Percentiles rank a stretch among this genome's conserved stretches.
Conservation (phyloP, 2,797 vertebrate species). For the Alfaro cultratus region DNA sequence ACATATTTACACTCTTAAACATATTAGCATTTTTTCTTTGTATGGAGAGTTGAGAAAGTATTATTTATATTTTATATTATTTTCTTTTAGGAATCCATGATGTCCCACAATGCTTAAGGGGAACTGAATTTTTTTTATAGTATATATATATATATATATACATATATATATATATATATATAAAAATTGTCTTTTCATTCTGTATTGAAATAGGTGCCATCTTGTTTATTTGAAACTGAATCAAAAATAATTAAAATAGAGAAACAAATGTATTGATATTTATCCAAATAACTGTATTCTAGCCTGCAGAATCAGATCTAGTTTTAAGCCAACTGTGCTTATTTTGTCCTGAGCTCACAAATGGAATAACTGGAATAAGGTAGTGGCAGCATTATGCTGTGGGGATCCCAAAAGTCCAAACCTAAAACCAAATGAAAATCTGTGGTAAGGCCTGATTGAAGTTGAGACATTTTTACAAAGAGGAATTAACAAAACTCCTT, state of each 20-base stretch:
- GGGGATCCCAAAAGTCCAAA: background rate
- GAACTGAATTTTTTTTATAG: too few relatives aligned
- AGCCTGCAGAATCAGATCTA: too few relatives aligned
- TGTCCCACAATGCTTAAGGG: background rate
- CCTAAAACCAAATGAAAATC: background rate
- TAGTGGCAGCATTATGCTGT: background rate
- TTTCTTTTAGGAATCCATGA: background rate
- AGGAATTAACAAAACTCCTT: background rate
- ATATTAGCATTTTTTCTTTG: background rate
- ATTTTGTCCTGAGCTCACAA: background rate
- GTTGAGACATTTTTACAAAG: background rate
- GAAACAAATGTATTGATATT: background rate
- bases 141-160: too few relatives aligned
- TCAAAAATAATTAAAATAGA: background rate
- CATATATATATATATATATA: too few relatives aligned
- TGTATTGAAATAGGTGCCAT: background rate
- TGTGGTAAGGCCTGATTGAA: background rate
- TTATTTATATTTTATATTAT: background rate
- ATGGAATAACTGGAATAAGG: background rate
- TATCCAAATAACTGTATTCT: background rate
- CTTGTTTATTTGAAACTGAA: background rate
- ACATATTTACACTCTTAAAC: background rate
- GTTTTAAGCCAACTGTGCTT: too few relatives aligned
- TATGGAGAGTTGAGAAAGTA: background rate
- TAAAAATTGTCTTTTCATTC: background rate